These are phyloP conservation scores for Orestias chungarensis DNA, from an alignment of 2,797 vertebrate genomes.

Conservation along the genomic window DNA sequence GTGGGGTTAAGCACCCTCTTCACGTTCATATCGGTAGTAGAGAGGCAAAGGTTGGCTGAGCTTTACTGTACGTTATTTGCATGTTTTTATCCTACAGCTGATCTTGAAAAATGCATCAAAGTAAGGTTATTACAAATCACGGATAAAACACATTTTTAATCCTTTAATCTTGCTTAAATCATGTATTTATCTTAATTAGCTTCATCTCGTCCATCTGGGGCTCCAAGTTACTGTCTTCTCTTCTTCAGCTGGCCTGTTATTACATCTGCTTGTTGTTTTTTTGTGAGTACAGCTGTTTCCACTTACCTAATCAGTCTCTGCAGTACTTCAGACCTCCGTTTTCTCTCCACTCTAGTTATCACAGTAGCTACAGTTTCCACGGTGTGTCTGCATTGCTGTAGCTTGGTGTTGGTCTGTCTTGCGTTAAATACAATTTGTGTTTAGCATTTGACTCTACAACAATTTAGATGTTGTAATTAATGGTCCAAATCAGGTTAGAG, in stretches of 20 bases:
- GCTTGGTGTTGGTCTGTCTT: not conserved
- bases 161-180: not conserved
- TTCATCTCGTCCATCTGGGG: not conserved
- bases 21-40: conserved; percentile 7
- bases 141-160: not conserved
- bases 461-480: not conserved
- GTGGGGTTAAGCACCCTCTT: conserved; percentile 32
- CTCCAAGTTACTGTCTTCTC: not conserved
- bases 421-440: not conserved
- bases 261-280: not conserved
- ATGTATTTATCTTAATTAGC: not conserved
- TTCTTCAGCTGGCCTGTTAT: not conserved
- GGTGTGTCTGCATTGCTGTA: not conserved
- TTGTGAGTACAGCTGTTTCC: conserved; percentile 5
- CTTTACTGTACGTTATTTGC: conserved; percentile 8
- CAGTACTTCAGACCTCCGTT: not conserved
- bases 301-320: conserved; percentile 15
- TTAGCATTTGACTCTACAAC: not conserved
- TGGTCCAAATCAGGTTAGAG: not conserved
- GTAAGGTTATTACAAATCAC: not conserved
- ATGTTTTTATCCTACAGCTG: not conserved
- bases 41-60: not conserved
- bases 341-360: not conserved
- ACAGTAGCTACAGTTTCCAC: not conserved
- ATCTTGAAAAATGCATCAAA: not conserved